Conservation (phyloP, 2,888 invertebrate genomes). For the Habroteleia sp. region DNA sequence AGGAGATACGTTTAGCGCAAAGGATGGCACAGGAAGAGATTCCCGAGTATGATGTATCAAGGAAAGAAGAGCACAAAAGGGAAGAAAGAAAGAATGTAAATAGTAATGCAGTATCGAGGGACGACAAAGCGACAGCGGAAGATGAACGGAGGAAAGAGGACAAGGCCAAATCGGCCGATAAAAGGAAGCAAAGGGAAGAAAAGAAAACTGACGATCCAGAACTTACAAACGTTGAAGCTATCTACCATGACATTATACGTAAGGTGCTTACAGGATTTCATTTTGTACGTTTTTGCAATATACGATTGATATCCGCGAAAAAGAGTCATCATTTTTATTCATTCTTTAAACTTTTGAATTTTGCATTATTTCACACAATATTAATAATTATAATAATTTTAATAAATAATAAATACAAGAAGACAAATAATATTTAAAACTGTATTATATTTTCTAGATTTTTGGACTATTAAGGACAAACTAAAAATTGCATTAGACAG, state of each 20-base stretch:
- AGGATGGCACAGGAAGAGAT: conserved; percentile 51
- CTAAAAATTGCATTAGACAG: no score
- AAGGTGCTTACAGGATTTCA: conserved; percentile 64
- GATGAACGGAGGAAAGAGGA: conserved; percentile 35
- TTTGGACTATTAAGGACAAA: no score
- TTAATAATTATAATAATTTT: no score
- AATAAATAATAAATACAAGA: no score
- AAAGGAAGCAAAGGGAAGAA: conserved; percentile 22
- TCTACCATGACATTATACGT: conserved; percentile 71
- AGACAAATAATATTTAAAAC: no score
- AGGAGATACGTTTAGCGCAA: conserved; percentile 69
- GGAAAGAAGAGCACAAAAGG: conserved; percentile 8
- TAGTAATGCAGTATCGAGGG: conserved; percentile 22
- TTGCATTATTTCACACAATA: no score
- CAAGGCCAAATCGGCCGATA: conserved; percentile 32
- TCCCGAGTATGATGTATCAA: conserved; percentile 17
- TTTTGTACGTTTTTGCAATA: neutral
- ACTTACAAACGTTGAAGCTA: conserved; percentile 70
- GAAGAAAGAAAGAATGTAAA: conserved; percentile 30
- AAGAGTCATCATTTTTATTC: no score
- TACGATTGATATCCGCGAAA: neutral
- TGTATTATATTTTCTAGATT: no score
- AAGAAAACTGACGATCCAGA: conserved; percentile 62
- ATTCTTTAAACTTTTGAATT: no score
- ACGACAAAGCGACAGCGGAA: conserved; percentile 22